phyloP scores from a whole-genome alignment of 2,888 invertebrate species.

The Trissoscelio sp. region DNA sequence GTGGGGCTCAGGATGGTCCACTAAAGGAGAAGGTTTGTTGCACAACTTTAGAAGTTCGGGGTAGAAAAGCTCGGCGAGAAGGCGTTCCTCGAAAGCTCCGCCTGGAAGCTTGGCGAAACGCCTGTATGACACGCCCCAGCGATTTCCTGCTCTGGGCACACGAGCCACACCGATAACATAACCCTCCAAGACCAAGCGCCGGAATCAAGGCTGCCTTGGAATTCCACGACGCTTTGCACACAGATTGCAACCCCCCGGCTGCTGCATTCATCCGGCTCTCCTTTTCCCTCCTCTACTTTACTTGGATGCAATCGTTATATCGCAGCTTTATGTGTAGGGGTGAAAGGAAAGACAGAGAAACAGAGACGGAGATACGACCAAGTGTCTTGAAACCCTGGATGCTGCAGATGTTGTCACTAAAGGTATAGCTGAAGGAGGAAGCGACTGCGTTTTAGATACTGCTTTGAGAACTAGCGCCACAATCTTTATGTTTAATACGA shows the following conservation, averaged over 20 bases:
- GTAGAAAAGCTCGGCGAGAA: constrained; percentile 72
- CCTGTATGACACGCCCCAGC: constrained; percentile 77
- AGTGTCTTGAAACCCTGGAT: constrained; percentile 64
- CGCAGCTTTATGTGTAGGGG: constrained; percentile 55
- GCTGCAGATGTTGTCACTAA: constrained; percentile 53
- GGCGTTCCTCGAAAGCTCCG: constrained; percentile 81
- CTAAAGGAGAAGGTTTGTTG: constrained; percentile 50
- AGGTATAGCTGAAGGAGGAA: constrained; percentile 37
- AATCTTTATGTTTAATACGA: constrained; percentile 53
- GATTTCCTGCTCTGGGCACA: constrained; percentile 65
- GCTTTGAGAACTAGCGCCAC: constrained; percentile 33
- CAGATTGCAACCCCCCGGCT: constrained; percentile 77
- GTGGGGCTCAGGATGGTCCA: constrained; percentile 57
- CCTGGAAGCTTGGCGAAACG: constrained; percentile 79
- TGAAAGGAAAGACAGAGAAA: constrained; percentile 13
- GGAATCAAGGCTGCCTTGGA: constrained; percentile 64
- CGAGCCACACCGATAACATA: constrained; percentile 63
- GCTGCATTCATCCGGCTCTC: constrained; percentile 66
- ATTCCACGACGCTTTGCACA: constrained; percentile 76
- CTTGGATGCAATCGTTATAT: constrained; percentile 70
- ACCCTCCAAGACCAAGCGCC: constrained; percentile 57
- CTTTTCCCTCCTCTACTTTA: constrained; percentile 56
- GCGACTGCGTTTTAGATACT: constrained; percentile 39
- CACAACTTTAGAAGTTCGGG: constrained; percentile 57
- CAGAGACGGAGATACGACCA: constrained; percentile 21